Conservation (phyloP, 2,113 vertebrate genomes). For the Bubo bubo region DNA sequence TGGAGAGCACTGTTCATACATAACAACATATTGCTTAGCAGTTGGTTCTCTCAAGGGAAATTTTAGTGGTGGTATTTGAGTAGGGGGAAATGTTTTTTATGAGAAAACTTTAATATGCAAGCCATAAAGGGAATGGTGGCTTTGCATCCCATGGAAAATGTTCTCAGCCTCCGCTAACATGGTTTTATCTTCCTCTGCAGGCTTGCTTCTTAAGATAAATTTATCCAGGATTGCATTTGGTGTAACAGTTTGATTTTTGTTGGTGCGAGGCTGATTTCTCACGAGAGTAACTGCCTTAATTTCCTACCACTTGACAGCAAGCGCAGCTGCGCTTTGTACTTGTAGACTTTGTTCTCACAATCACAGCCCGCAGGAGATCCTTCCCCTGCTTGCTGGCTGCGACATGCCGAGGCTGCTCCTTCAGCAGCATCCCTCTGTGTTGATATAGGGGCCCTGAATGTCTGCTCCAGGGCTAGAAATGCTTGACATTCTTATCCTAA, state of each 20-base stretch:
- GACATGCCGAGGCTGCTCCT: rapidly evolving
- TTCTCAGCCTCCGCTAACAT: neutral
- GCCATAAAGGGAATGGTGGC: slow-evolving; percentile 3
- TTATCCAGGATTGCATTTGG: slow-evolving; percentile 4
- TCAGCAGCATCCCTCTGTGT: neutral
- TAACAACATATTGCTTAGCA: neutral
- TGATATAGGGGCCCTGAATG: rapidly evolving
- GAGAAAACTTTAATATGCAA: slow-evolving; percentile 49
- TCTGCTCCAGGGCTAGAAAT: rapidly evolving
- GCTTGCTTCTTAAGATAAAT: slow-evolving; percentile 31
- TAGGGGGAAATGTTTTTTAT: neutral
- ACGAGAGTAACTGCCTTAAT: neutral
- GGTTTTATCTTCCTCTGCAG: slow-evolving; percentile 48
- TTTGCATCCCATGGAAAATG: slow-evolving; percentile 5
- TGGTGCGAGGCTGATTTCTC: slow-evolving; percentile 19
- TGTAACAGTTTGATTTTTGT: slow-evolving; percentile 22
- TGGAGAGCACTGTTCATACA: neutral
- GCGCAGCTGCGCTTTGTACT: neutral
- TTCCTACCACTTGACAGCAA: neutral
- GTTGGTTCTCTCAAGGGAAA: slow-evolving; percentile 11
- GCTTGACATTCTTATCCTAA: neutral
- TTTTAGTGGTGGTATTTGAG: neutral
- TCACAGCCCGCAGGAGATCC: rapidly evolving
- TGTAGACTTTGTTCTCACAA: neutral
- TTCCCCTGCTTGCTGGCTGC: rapidly evolving